Conservation (phyloP, 2,113 vertebrate genomes). For the Macroglossus sobrinus region DNA sequence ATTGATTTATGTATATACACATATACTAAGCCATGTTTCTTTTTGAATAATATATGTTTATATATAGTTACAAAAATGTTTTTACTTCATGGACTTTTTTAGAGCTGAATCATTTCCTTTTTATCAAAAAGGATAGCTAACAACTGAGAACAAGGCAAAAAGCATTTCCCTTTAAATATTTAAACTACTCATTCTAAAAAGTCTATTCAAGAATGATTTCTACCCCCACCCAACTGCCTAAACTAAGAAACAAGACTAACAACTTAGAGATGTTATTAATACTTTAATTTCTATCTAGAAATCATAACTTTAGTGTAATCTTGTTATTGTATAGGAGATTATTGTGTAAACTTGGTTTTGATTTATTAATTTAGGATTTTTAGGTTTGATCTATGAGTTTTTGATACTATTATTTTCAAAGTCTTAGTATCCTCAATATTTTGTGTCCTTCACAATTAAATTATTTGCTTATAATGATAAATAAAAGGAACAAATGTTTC, state of each 20-base stretch:
- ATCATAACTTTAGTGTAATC: neutral
- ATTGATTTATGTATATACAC: neutral
- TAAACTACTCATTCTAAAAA: slow-evolving; percentile 57
- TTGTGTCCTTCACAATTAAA: slow-evolving; percentile 32
- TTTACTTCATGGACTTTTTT: slow-evolving; percentile 38
- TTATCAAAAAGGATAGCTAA: slow-evolving; percentile 11
- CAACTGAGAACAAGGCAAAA: slow-evolving; percentile 38
- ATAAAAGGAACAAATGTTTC: slow-evolving; percentile 9
- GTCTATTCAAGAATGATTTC: slow-evolving; percentile 50
- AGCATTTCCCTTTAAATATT: slow-evolving; percentile 46
- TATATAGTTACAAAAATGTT: neutral
- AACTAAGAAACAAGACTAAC: slow-evolving; percentile 16
- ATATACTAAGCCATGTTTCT: neutral
- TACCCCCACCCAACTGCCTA: slow-evolving; percentile 9
- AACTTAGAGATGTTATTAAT: neutral
- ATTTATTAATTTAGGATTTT: slow-evolving; percentile 3
- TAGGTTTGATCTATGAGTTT: slow-evolving; percentile 9
- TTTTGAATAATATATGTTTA: neutral
- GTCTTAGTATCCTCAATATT: neutral
- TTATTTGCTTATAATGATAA: neutral
- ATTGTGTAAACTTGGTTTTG: neutral
- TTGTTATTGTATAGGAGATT: neutral
- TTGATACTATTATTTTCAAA: slow-evolving; percentile 28
- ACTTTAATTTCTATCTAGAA: slow-evolving; percentile 25
- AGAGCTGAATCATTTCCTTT: slow-evolving; percentile 65